Evolutionary conservation across 2,888 invertebrate genomes (phyloP).

Genomic region (Andrena minutula): DNA sequence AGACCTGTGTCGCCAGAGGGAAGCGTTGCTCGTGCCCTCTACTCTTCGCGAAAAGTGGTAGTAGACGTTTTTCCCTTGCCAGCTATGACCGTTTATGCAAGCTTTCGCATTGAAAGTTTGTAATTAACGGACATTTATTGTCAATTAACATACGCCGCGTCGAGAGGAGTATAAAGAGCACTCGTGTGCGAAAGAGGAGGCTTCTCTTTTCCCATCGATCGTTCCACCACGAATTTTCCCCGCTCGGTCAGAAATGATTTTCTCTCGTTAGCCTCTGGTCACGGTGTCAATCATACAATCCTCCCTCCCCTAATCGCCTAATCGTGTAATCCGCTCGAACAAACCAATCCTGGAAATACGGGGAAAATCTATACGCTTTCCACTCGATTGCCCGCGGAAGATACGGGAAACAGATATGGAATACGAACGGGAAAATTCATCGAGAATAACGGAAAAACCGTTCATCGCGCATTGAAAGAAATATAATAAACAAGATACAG

Average conservation of each 20-base stretch:
- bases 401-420: slow-evolving; percentile 19
- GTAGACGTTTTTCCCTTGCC: too few relatives aligned
- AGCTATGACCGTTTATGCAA: too few relatives aligned
- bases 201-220: slow-evolving; percentile 52
- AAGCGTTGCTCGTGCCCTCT: background rate
- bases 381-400: slow-evolving; percentile 20
- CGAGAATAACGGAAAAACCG: background rate
- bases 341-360: slow-evolving; percentile 69
- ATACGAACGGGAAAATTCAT: slow-evolving; percentile 9
- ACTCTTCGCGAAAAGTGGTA: background rate
- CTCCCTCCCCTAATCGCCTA: slow-evolving; percentile 69
- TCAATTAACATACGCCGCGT: background rate
- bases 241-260: slow-evolving; percentile 74
- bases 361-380: slow-evolving; percentile 40
- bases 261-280: slow-evolving; percentile 73
- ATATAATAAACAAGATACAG: too few relatives aligned
- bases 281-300: slow-evolving; percentile 76
- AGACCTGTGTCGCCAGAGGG: background rate
- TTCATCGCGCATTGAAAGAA: too few relatives aligned
- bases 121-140: too few relatives aligned
- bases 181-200: slow-evolving; percentile 28
- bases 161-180: background rate
- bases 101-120: too few relatives aligned
- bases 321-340: slow-evolving; percentile 75
- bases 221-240: slow-evolving; percentile 67